Base-by-base conservation (phyloP, 2,888 invertebrate genomes). In the Branchipolynoe longqiensis region DNA sequence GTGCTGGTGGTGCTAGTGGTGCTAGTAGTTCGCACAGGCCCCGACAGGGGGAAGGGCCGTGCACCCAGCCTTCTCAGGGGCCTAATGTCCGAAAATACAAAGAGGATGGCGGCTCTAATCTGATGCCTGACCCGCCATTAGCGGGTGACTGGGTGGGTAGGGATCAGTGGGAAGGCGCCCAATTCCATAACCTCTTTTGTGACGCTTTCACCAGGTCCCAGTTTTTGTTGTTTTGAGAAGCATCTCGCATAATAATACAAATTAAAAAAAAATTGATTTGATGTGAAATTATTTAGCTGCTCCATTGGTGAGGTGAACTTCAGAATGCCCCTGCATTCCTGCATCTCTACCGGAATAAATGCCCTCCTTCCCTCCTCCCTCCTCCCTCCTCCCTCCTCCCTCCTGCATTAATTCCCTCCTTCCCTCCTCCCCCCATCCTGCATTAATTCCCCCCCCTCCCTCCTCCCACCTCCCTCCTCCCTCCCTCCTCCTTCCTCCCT, bases 71-170 rank as follows among this genome's bases (percentile, higher is more conserved):
- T n/a, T n/a, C n/a, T n/a, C n/a, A n/a, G n/a, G 31, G n/a, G 31
- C 78, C 48, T 78, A 78, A 78, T 78, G 78, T 48, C 48, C 54
- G 48, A 78, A 78, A 78, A 78, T n/a, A 78, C 78, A 78, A 78
- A 28, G 78, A 78, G 78, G 48, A 28, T 31, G 14, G 8, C 48
- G 25, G 41, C 48, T 78, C 78, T 78, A 78, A 78, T 78, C 78
- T 78, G 78, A 78, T 78, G 22, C 38, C 36, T 36, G 69, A 69
- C 33, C 48, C 48, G 78, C 78, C 78, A 78, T 54, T 48, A 78
- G 54, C 48, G 28, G n/a, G n/a, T n/a, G n/a, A n/a, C n/a, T n/a
- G n/a, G n/a, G 25, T n/a, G 54, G 12, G 22, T 0, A 33, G 41
- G 78, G 78, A 78, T 78, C 78, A 78, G 22, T 31, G 41, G 41